Conservation (phyloP, 2,113 vertebrate genomes). For the Arvicanthis niloticus region DNA sequence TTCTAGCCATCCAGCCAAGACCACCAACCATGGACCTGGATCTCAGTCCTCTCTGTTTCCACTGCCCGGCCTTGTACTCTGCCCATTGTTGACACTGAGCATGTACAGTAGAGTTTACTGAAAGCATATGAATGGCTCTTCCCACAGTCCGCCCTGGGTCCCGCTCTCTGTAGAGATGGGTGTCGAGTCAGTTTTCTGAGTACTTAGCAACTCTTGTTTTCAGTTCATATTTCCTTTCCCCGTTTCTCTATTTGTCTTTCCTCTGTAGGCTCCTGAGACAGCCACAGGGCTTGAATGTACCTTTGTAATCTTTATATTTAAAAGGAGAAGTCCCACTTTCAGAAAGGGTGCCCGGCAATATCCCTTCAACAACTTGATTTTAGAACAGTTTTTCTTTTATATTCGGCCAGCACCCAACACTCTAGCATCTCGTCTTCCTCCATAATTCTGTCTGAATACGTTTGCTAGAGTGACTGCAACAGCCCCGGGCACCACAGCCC, state of each 20-base stretch:
- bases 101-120: no score
- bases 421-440: background rate
- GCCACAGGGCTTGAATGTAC: background rate
- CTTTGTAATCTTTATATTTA: background rate
- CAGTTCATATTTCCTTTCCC: background rate
- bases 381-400: background rate
- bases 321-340: background rate
- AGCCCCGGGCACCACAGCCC: background rate
- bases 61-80: background rate
- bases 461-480: background rate
- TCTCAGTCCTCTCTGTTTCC: background rate
- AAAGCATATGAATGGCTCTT: background rate
- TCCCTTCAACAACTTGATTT: background rate
- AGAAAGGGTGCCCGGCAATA: background rate
- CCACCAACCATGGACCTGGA: no score
- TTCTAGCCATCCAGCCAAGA: background rate
- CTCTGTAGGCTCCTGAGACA: background rate
- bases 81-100: background rate
- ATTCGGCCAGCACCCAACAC: background rate
- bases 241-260: background rate
- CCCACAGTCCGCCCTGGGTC: background rate
- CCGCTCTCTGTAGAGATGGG: background rate
- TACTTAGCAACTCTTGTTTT: background rate
- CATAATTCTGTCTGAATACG: background rate
- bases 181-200: slow-evolving; percentile 24